Conservation (phyloP, 1,140 invertebrate genomes). For the Babylonia areolata region DNA sequence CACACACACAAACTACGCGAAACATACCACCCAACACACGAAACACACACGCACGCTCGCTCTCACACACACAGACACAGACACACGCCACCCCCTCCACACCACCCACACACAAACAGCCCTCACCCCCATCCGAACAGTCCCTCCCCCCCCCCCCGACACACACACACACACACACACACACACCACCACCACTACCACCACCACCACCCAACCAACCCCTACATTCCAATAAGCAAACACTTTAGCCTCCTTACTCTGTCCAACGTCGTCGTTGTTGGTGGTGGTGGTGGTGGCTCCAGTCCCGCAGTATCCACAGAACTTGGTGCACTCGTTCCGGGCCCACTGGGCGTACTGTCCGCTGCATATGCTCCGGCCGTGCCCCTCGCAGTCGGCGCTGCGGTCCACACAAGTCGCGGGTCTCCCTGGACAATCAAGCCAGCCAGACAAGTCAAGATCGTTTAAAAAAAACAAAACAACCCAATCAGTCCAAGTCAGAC, state of each 20-base stretch:
- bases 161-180: neutral
- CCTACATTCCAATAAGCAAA: neutral
- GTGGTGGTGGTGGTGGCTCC: neutral
- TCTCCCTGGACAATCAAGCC: neutral
- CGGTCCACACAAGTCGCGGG: slow-evolving; percentile 19
- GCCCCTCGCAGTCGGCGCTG: slow-evolving; percentile 29
- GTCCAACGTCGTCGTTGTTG: neutral
- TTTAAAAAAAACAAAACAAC: too few relatives aligned
- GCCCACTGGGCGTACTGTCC: slow-evolving; percentile 46
- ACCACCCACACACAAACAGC: too few relatives aligned
- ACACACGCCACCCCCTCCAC: too few relatives aligned
- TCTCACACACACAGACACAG: too few relatives aligned
- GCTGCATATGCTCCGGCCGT: slow-evolving; percentile 33
- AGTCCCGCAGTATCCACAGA: slow-evolving; percentile 39
- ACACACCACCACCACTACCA: neutral
- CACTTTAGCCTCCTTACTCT: neutral
- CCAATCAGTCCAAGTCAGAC: too few relatives aligned
- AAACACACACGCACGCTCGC: too few relatives aligned
- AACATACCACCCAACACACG: too few relatives aligned
- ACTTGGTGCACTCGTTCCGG: slow-evolving; percentile 40
- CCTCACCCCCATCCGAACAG: too few relatives aligned
- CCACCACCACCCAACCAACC: too few relatives aligned
- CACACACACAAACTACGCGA: too few relatives aligned
- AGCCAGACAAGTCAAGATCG: too few relatives aligned
- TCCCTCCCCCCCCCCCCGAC: neutral